phyloP scores from a whole-genome alignment of 2,888 invertebrate genomes.

The Epirrhoe alternata region DNA sequence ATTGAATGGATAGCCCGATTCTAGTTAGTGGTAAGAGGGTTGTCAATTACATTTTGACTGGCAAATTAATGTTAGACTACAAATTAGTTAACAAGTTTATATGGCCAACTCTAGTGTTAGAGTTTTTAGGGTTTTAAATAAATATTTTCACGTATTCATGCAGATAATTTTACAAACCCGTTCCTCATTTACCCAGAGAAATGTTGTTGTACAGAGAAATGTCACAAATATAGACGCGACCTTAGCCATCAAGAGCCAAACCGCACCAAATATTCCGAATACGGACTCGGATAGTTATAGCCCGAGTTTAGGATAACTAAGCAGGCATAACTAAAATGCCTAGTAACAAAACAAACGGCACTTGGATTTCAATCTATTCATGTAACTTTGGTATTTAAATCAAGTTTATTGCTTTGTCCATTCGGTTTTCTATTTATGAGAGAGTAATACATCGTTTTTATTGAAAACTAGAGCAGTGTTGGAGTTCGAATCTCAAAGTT shows the following conservation, averaged over 20 bases:
- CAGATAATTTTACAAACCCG: too few species aligned
- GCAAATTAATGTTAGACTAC: constrained; percentile 23
- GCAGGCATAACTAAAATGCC: constrained; percentile 31
- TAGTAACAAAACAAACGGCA: constrained; percentile 29
- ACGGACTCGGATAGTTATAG: constrained; percentile 37
- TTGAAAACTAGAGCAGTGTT: neutral
- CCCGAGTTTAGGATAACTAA: constrained; percentile 37
- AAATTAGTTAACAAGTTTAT: neutral
- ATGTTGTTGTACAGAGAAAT: neutral
- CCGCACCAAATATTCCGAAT: constrained; percentile 43
- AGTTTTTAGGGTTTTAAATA: too few species aligned
- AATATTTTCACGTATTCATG: too few species aligned
- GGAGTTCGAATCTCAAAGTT: neutral
- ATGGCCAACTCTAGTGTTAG: too few species aligned
- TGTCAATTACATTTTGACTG: constrained; percentile 44
- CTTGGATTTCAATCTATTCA: constrained; percentile 33
- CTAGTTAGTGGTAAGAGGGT: constrained; percentile 44
- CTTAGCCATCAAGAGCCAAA: constrained; percentile 26
- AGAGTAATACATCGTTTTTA: neutral
- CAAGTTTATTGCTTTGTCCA: constrained; percentile 12
- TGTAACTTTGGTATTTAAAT: constrained; percentile 29
- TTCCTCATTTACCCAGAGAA: too few species aligned
- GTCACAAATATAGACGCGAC: neutral
- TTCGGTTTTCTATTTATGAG: neutral
- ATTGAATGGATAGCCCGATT: constrained; percentile 41